Conservation (phyloP, 2,113 vertebrate genomes). For the Phycodurus eques region DNA sequence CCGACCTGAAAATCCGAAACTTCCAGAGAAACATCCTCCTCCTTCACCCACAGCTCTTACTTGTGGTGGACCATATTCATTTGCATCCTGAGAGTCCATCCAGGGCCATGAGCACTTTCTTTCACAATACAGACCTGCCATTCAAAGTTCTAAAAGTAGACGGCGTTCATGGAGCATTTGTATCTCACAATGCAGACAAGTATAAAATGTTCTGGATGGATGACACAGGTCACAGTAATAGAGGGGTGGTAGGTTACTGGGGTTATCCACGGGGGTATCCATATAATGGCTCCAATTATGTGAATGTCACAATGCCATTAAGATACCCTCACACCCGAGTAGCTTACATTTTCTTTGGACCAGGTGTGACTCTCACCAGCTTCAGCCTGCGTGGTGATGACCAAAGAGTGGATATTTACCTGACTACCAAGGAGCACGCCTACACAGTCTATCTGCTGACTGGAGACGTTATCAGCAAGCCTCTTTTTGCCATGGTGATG, state of each 20-base stretch:
- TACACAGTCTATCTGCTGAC: slow-evolving; percentile 87
- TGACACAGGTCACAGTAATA: slow-evolving; percentile 85
- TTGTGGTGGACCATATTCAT: slow-evolving; percentile 90
- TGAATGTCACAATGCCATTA: slow-evolving; percentile 88
- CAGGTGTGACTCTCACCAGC: slow-evolving; percentile 84
- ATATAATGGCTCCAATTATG: slow-evolving; percentile 92
- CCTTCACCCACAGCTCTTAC: slow-evolving; percentile 89
- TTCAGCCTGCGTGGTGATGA: slow-evolving; percentile 85
- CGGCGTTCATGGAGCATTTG: slow-evolving; percentile 83
- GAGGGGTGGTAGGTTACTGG: slow-evolving; percentile 80
- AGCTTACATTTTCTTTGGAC: slow-evolving; percentile 91
- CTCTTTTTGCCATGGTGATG: slow-evolving; percentile 85
- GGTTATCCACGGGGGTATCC: slow-evolving; percentile 89
- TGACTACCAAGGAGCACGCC: slow-evolving; percentile 82
- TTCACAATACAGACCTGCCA: slow-evolving; percentile 91
- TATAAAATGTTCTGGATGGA: slow-evolving; percentile 99
- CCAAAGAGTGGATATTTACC: slow-evolving; percentile 82
- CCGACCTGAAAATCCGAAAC: slow-evolving; percentile 81
- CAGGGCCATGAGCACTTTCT: slow-evolving; percentile 83
- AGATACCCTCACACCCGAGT: slow-evolving; percentile 82
- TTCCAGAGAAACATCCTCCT: slow-evolving; percentile 90
- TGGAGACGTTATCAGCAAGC: slow-evolving; percentile 72
- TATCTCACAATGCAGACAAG: slow-evolving; percentile 78
- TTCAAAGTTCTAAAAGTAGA: slow-evolving; percentile 81
- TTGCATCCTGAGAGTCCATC: slow-evolving; percentile 81